Conservation (phyloP, 2,113 vertebrate genomes). For the Thalassoma bifasciatum region DNA sequence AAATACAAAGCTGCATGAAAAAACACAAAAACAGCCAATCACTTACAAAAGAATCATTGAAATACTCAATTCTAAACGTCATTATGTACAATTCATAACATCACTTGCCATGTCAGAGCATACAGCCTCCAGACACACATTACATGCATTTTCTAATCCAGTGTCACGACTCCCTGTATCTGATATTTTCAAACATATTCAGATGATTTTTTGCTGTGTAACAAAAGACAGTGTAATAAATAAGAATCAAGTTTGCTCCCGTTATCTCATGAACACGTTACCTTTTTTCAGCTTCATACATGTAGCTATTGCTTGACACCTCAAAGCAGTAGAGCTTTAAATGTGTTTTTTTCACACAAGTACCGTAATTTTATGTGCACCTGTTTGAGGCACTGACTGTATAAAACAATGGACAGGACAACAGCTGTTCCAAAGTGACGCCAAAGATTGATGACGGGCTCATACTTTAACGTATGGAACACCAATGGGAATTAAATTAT, state of each 20-base stretch:
- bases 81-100: constrained; percentile 47
- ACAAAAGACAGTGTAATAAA: constrained; percentile 70
- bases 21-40: constrained; percentile 18
- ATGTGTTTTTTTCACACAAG: background rate
- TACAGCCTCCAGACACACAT: constrained; percentile 32
- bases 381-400: background rate
- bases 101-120: background rate
- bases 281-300: constrained; percentile 26
- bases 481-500: too few relatives aligned
- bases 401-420: too few relatives aligned
- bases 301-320: constrained; percentile 23
- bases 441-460: too few relatives aligned
- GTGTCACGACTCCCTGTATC: constrained; percentile 74
- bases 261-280: constrained; percentile 8
- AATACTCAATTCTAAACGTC: constrained; percentile 9
- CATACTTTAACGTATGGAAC: too few relatives aligned
- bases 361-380: too few relatives aligned
- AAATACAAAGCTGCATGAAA: constrained; percentile 39
- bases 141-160: constrained; percentile 60
- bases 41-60: constrained; percentile 31
- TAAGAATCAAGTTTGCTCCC: constrained; percentile 46
- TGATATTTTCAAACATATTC: constrained; percentile 32
- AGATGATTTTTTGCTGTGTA: constrained; percentile 20
- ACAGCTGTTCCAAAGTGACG: too few relatives aligned
- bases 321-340: background rate